Evolutionary conservation across 2,113 vertebrate genomes (phyloP).

Genomic region (Pomatostomus ruficeps): DNA sequence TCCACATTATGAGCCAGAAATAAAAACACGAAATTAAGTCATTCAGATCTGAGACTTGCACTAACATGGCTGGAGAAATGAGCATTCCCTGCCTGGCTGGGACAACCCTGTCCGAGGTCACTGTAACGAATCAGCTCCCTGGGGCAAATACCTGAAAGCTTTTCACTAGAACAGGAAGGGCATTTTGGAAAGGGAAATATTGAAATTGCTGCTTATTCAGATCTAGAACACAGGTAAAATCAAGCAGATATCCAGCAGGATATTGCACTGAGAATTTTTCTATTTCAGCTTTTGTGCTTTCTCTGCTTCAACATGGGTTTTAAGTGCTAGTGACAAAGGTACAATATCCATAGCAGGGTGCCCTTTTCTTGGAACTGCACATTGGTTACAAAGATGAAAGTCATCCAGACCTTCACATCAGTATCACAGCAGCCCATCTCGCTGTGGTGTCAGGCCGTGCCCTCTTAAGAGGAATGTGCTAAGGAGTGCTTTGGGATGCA

Average conservation of each 20-base stretch:
- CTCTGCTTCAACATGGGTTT: not conserved
- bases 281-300: not conserved
- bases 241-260: not conserved
- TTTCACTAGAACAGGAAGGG: not conserved
- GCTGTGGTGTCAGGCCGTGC: not conserved
- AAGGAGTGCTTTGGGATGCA: not conserved
- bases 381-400: not conserved
- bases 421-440: not conserved
- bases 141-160: not conserved
- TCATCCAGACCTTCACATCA: not conserved
- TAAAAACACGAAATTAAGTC: not conserved
- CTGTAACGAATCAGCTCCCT: not conserved
- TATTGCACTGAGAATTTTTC: not conserved
- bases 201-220: not conserved
- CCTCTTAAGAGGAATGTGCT: not conserved
- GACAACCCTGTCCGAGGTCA: not conserved
- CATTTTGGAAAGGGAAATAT: not conserved
- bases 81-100: rapidly evolving
- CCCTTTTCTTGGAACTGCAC: not conserved
- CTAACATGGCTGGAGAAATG: not conserved
- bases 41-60: not conserved
- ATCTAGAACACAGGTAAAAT: not conserved
- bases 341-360: not conserved
- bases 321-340: not conserved
- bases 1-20: not conserved